A percentile compares a stretch with the other conserved stretches of the same genome.
Evolutionary conservation across 2,113 vertebrate genomes (phyloP).

Genomic region (Antigone vipio): DNA sequence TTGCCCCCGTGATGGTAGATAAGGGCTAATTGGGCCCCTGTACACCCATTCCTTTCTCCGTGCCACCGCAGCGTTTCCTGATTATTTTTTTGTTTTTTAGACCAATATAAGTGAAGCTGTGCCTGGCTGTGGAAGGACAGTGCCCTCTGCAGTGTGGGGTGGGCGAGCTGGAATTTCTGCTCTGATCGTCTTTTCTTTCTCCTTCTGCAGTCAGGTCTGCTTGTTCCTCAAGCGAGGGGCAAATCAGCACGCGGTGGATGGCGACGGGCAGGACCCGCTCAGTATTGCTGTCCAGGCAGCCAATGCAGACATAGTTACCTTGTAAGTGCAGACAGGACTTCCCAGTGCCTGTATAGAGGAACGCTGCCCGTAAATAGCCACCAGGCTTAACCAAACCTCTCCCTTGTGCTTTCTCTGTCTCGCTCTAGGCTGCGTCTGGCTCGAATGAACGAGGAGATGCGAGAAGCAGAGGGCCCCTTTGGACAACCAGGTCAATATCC

Average conservation of each 20-base stretch:
- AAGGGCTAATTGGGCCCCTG: neutral
- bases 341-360: fast-evolving
- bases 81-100: neutral
- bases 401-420: neutral
- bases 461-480: constrained; percentile 89
- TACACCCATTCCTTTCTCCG: neutral
- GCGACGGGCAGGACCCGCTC: constrained; percentile 90
- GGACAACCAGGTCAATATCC: constrained; percentile 90
- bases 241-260: constrained; percentile 86
- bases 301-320: constrained; percentile 95
- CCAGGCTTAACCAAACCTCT: neutral
- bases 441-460: constrained; percentile 97
- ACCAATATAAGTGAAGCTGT: neutral
- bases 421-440: constrained; percentile 88
- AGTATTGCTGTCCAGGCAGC: constrained; percentile 93
- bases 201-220: constrained; percentile 88
- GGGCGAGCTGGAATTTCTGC: neutral
- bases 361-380: fast-evolving
- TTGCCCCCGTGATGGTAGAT: fast-evolving
- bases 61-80: neutral
- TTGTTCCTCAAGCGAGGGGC: constrained; percentile 94
- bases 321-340: constrained; percentile 76
- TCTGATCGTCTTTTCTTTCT: neutral
- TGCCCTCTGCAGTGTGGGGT: neutral
- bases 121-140: neutral